phyloP scores from a whole-genome alignment of 2,888 invertebrate genomes.

The Thymelicus sylvestris region DNA sequence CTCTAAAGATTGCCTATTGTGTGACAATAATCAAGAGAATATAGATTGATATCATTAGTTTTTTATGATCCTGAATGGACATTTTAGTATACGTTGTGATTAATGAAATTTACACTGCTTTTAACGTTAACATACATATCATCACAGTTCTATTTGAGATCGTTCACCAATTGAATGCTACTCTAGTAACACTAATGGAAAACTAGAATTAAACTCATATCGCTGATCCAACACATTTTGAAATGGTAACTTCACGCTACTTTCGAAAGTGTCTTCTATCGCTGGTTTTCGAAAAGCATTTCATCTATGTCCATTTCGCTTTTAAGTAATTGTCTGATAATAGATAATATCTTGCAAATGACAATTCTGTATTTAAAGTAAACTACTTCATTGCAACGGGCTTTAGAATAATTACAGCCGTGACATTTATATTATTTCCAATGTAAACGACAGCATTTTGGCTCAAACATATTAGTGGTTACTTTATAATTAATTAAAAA shows the following conservation, averaged over 20 bases:
- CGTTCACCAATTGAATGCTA: too few species aligned
- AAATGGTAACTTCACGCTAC: too few species aligned
- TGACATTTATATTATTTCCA: conserved; percentile 10
- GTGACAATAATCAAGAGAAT: conserved; percentile 25
- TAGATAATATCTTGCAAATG: neutral
- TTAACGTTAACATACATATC: too few species aligned
- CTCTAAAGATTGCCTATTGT: conserved; percentile 12
- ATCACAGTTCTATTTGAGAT: too few species aligned
- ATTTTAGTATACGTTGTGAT: too few species aligned
- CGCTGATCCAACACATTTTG: too few species aligned
- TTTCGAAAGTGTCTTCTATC: too few species aligned
- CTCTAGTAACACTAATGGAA: too few species aligned
- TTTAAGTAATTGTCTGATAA: neutral
- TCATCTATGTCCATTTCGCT: neutral
- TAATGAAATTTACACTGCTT: too few species aligned
- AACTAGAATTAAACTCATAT: too few species aligned
- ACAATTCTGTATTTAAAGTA: conserved; percentile 2
- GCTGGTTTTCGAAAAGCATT: too few species aligned
- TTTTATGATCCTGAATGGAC: neutral
- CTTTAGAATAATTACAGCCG: conserved; percentile 3
- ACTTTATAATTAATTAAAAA: too few species aligned
- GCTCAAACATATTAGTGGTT: neutral
- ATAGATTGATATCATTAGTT: conserved; percentile 13
- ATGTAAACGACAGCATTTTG: conserved; percentile 9
- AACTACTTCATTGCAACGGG: neutral